Base-by-base conservation (phyloP, 2,113 vertebrate genomes). In the Brachypodius melanocephalos region DNA sequence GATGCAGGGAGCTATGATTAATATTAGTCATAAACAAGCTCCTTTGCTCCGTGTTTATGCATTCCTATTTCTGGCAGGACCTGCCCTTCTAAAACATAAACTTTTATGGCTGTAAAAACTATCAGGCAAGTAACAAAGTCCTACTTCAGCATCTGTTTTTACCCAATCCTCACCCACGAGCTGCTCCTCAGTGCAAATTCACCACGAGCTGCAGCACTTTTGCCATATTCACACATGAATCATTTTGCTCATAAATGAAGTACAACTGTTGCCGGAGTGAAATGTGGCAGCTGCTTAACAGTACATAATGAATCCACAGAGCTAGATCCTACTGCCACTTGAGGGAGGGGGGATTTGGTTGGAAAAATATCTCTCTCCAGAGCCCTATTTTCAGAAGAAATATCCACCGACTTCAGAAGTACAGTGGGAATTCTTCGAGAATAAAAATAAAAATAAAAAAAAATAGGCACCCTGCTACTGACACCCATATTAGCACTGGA, bases 241-340 rank as follows among this genome's bases (percentile, higher is more conserved):
- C 34, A 94, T 89, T 95, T 94, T 58, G 62, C 68, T 94, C 36
- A 11, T 82, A 95, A 95, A 87, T 93, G 78, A 96, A 87, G 49
- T 78, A 88, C 79, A 82, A 87, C 79, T 89, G 93, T 76, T 94
- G 77, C 72, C 20, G 31, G 72, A 81, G 80, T 65, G 88, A 89
- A 90, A 72, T 25, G 69, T 78, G 86, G 90, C 94, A 96, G 84
- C 93, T 90, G 88, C 80, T 92, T 90, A 96, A 85, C 88, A 71
- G 62, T 11, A 42, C 80, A 57, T 89, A 95, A 89, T 48, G 69
- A 95, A 95, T 72, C 36, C 22, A 3, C 54, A 71, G 55, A 87
- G 90, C 68, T 73, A 58, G 66, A 94, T 83, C 49, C 65, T 59
- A 57, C 76, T 88, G 93, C 87, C 85, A 62, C 59, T 85, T 29